Evolutionary conservation across 1,140 invertebrate genomes (phyloP).

Genomic region (Cherax destructor): DNA sequence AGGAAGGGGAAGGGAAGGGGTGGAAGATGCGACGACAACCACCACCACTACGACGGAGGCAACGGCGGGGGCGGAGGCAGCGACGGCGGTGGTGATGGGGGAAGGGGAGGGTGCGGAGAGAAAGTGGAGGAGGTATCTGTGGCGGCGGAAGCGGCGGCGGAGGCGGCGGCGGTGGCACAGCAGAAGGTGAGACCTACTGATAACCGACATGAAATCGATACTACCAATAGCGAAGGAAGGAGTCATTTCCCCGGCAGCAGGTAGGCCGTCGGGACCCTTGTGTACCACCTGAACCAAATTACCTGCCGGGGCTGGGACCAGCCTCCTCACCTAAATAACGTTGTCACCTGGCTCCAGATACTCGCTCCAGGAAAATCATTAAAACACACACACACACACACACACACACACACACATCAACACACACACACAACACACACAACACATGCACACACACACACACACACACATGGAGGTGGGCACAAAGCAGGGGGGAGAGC

Average conservation of each 20-base stretch:
- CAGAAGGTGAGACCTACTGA: slow-evolving; percentile 10
- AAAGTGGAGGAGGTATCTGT: neutral
- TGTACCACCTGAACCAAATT: neutral
- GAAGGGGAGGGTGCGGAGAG: neutral
- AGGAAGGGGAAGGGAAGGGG: too few species aligned
- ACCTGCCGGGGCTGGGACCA: neutral
- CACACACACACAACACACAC: slow-evolving; percentile 41
- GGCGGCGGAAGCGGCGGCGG: neutral
- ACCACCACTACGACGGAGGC: too few species aligned
- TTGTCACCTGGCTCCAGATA: neutral
- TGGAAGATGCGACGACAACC: too few species aligned
- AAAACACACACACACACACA: slow-evolving; percentile 25
- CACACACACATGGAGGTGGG: neutral
- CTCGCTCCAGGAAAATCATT: neutral
- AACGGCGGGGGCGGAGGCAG: neutral
- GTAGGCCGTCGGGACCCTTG: neutral
- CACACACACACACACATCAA: slow-evolving; percentile 33
- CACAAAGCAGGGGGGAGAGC: neutral
- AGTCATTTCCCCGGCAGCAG: neutral
- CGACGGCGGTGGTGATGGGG: neutral
- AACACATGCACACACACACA: slow-evolving; percentile 27
- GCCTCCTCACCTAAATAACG: neutral
- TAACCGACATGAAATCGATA: slow-evolving; percentile 15
- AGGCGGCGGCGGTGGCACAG: neutral
- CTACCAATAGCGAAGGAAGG: slow-evolving; percentile 8